Base-by-base conservation (phyloP, 2,797 vertebrate species). In the Sebastes miniatus region DNA sequence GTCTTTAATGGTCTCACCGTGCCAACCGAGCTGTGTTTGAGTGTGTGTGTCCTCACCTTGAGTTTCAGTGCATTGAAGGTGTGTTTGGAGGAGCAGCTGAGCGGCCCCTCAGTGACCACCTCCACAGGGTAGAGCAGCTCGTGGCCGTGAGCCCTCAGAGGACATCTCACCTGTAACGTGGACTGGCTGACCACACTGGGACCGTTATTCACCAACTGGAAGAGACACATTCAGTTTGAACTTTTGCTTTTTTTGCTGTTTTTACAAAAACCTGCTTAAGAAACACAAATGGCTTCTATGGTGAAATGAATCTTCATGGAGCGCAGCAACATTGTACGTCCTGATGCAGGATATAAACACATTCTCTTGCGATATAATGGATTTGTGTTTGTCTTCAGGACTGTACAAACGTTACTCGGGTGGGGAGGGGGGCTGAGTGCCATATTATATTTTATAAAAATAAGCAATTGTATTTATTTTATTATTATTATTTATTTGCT, bases 131-230 rank as follows among this genome's bases (percentile, higher is more conserved):
- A 98, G 88, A 98, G 93, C 74, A 98, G 93, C 69, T 88, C 87
- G 2, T 96, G 95, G 24, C 88, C 91, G 0, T 94, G 92, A 68
- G 94, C 88, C 79, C 80, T 94, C 84, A 95, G 93, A 24, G 98
- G 97, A 84, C 98, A 98, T 65, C 88, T 95, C 76, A 99, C 91
- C 86, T 96, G 94, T 87, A 99, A 86, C 0, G 91, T 62, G 0
- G 96, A 92, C n/a, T 90, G 95, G 91, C 97, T 97, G 83, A 99
- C 96, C 83, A 92, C 91, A 2, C 97, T 97, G 74, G 98, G 98
- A 8, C 98, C 98, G 1, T 96, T 94, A 83, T 98, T 99, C 90
- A 97, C 93, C 92, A 98, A 80, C 98, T 99, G 90, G 43, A 63
- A 81, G 36, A 76, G 5, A 84, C 29, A 74, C 29, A 64, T 3